phyloP scores from a whole-genome alignment of 1,140 invertebrate genomes.

The Venturia canescens region DNA sequence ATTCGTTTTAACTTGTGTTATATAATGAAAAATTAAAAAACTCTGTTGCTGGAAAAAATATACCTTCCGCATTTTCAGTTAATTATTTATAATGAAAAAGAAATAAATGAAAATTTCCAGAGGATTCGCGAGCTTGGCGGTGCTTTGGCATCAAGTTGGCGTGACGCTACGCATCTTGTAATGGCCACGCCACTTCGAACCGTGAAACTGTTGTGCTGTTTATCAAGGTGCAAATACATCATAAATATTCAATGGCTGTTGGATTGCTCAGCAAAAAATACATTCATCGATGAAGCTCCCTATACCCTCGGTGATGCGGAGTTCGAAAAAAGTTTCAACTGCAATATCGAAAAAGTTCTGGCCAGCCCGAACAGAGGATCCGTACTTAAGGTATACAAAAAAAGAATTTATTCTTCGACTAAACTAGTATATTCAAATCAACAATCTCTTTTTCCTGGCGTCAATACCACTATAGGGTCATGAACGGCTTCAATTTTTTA shows the following conservation, averaged over 20 bases:
- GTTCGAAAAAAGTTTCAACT: slow-evolving; percentile 88
- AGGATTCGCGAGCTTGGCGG: slow-evolving; percentile 87
- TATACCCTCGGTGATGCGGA: slow-evolving; percentile 84
- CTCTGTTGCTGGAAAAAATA: no score
- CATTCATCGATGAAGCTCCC: slow-evolving; percentile 86
- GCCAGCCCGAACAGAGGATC: slow-evolving; percentile 77
- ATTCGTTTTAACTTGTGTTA: not conserved
- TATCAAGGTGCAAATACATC: slow-evolving; percentile 87
- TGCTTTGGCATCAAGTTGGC: slow-evolving; percentile 81
- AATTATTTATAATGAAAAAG: no score
- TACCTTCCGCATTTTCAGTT: no score
- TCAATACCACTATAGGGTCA: no score
- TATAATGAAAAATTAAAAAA: not conserved
- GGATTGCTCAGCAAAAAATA: slow-evolving; percentile 85
- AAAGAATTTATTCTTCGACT: slow-evolving; percentile 47
- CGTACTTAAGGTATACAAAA: slow-evolving; percentile 77
- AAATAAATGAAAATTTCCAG: slow-evolving; percentile 77
- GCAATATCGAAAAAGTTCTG: slow-evolving; percentile 86
- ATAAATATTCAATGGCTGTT: slow-evolving; percentile 90
- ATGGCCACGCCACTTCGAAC: slow-evolving; percentile 87
- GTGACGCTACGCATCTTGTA: slow-evolving; percentile 92
- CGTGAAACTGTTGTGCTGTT: slow-evolving; percentile 89
- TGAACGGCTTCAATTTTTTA: no score
- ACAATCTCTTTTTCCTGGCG: no score
- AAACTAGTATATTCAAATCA: no score